phyloP scores from a whole-genome alignment of 2,113 vertebrate genomes.

The Scartelaos histophorus region DNA sequence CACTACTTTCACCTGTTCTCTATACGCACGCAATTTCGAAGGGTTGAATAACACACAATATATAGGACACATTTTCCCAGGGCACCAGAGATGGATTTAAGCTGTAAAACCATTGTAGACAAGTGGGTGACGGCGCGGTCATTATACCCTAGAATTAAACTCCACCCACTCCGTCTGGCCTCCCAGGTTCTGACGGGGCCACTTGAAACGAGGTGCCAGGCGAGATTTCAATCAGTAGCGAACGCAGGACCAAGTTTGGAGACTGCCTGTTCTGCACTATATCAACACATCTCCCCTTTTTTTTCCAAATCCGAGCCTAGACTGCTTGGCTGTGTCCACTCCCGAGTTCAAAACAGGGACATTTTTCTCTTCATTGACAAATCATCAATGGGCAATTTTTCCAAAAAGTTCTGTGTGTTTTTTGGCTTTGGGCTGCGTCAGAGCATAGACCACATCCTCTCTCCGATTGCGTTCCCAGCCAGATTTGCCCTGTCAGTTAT shows the following conservation, averaged over 20 bases:
- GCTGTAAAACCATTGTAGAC: conserved; percentile 18
- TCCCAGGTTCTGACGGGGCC: not conserved
- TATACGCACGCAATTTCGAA: too few species aligned
- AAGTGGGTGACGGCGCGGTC: not conserved
- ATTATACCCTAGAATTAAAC: not conserved
- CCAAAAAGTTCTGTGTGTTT: conserved; percentile 26
- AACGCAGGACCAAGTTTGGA: conserved; percentile 25
- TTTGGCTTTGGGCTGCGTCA: conserved; percentile 42
- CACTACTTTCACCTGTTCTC: too few species aligned
- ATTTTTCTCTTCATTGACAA: conserved; percentile 2
- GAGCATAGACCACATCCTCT: conserved; percentile 50
- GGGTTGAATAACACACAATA: too few species aligned
- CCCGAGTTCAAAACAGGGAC: conserved; percentile 1
- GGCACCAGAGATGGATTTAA: not conserved
- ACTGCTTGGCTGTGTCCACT: conserved; percentile 16
- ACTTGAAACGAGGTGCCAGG: conserved; percentile 34
- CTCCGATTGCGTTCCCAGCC: conserved; percentile 25
- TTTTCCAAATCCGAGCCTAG: conserved; percentile 9
- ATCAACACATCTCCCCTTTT: conserved; percentile 25
- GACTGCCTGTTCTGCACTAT: conserved; percentile 18
- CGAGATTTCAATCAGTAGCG: conserved; percentile 25
- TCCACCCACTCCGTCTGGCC: conserved; percentile 4
- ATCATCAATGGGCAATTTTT: not conserved
- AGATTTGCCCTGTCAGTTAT: conserved; percentile 28
- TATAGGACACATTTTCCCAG: not conserved